phyloP scores from a whole-genome alignment of 2,797 vertebrate genomes.

The Argya squamiceps region DNA sequence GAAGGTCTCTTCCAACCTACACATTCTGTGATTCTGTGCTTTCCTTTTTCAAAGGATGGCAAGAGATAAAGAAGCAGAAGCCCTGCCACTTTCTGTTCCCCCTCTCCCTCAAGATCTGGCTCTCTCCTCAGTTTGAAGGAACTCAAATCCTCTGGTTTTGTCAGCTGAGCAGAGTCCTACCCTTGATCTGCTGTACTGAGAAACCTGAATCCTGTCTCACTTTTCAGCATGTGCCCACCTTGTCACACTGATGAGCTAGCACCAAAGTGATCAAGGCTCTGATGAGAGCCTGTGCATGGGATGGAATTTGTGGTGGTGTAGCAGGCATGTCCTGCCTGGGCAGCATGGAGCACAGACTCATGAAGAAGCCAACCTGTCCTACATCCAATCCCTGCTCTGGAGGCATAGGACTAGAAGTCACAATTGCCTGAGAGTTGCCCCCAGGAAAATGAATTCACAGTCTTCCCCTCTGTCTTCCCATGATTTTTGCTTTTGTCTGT shows the following conservation, averaged over 20 bases:
- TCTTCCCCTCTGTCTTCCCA: not conserved
- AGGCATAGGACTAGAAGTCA: not conserved
- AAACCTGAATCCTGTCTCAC: not conserved
- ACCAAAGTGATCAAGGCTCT: not conserved
- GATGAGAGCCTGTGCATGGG: not conserved
- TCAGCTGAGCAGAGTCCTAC: not conserved
- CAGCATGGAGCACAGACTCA: not conserved
- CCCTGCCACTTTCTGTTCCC: not conserved
- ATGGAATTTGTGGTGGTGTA: rapidly evolving
- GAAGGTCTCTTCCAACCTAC: too few species aligned
- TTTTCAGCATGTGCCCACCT: rapidly evolving
- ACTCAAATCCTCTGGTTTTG: not conserved
- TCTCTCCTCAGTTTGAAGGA: not conserved
- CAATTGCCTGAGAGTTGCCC: not conserved
- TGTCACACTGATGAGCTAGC: not conserved
- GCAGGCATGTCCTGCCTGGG: not conserved
- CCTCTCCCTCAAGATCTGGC: not conserved
- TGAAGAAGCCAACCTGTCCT: not conserved
- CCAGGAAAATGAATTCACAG: not conserved
- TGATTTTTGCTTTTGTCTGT: not conserved
- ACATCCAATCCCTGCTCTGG: not conserved
- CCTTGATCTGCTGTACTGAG: not conserved
- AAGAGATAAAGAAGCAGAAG: not conserved
- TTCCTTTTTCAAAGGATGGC: not conserved
- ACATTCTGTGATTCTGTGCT: too few species aligned